Base-by-base conservation (phyloP, 2,797 vertebrate genomes). In the Cirrhinus mrigala region DNA sequence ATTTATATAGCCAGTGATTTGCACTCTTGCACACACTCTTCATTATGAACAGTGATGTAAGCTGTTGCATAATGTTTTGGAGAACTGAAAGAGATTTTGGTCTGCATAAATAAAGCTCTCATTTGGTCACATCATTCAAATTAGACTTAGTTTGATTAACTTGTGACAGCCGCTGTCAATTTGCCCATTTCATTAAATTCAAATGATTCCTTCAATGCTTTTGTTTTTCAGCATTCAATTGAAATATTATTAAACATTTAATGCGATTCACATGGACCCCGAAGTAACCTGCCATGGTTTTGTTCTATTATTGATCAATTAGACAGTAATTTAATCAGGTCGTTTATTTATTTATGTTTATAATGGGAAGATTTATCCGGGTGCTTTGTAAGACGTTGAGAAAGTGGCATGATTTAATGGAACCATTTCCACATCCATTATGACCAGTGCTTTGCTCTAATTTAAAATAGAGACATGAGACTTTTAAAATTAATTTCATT, bases 151-250 rank as follows among this genome's bases (percentile, higher is more conserved):
- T 91, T 90, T 90, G 90, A 85, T 92, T 94, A 90, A 94, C 92
- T 92, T 92, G 90, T 91, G 89, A 89, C 86, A 89, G 90, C 93
- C 89, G 92, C 93, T 94, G 92, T 93, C 90, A 90, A 91, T 88
- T 84, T 87, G 86, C 82, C 81, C 90, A 91, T 92, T 92, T 94
- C 92, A 93, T 94, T 94, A 94, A 89, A 91, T 91, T 86, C 56
- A 85, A 86, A 90, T 29, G 40, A 88, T 92, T 92, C 88, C 83
- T 92, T 83, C 62, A 86, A 74, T 89, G 87, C 81, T 82, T 88
- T 87, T 86, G 16, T 77, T 89, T 89, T 89, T 93, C 79, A 56
- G 4, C 4, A 69, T 70, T 86, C 83, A 90, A 90, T 87, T 88
- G 82, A 84, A 77, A 81, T 83, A 71, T 82, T 71, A 89, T 88